Evolutionary conservation across 92 coral and sea anemone species (phyloP).

Genomic region (Parazoanthus darwini): DNA sequence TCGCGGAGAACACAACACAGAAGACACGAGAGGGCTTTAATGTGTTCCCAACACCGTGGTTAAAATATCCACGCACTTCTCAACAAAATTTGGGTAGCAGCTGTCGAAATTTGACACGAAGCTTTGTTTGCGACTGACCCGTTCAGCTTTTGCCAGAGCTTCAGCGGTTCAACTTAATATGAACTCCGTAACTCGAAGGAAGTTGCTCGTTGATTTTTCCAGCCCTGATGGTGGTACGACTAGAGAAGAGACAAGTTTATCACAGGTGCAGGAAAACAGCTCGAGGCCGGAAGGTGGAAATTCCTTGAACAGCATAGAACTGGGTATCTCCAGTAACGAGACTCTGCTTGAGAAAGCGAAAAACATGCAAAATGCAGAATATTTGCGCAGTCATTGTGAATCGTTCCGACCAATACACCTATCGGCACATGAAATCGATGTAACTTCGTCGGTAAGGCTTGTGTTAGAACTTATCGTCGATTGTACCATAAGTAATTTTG

Average conservation of each 20-base stretch:
- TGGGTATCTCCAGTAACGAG: slow-evolving; percentile 10
- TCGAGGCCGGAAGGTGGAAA: not conserved
- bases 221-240: slow-evolving; percentile 5
- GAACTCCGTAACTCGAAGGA: slow-evolving; percentile 24
- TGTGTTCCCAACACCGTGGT: slow-evolving; percentile 20
- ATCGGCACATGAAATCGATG: not conserved
- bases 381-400: slow-evolving; percentile 20
- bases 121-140: not conserved
- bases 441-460: slow-evolving; percentile 22
- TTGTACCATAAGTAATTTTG: not conserved
- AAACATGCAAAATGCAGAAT: slow-evolving; percentile 9
- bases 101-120: slow-evolving; percentile 14
- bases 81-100: slow-evolving; percentile 18
- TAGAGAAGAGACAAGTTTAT: not conserved
- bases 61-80: slow-evolving; percentile 29
- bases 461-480: not conserved
- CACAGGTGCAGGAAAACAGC: slow-evolving; percentile 17
- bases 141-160: not conserved
- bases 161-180: not conserved
- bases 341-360: slow-evolving; percentile 15
- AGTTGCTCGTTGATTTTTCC: slow-evolving; percentile 23
- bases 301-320: not conserved
- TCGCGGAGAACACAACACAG: slow-evolving; percentile 24
- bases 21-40: slow-evolving; percentile 29
- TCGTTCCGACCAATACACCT: slow-evolving; percentile 1